These are phyloP conservation scores for Bolinopsis microptera DNA, from an alignment of 37 sponge, comb jelly and placozoan species.

Conservation along the genomic window DNA sequence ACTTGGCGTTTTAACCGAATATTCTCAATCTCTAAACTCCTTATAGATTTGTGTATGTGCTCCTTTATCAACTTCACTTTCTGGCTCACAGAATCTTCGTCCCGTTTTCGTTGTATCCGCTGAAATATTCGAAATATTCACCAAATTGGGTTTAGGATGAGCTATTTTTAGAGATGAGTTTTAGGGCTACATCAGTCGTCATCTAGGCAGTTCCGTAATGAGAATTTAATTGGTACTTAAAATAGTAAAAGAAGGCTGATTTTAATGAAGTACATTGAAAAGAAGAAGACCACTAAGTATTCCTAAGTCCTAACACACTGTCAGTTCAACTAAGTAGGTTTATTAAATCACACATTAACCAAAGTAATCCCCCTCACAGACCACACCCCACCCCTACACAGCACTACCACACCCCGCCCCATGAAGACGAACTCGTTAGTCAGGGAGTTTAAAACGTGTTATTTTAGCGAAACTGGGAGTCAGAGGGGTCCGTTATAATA, in stretches of 20 bases:
- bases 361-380: too few species aligned
- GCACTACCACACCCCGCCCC: too few species aligned
- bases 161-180: background rate
- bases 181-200: background rate
- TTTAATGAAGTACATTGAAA: too few species aligned
- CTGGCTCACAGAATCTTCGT: constrained; percentile 37
- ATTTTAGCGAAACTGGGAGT: too few species aligned
- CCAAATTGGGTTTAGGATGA: background rate
- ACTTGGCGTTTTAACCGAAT: constrained; percentile 32
- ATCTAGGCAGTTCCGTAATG: background rate
- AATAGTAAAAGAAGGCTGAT: background rate
- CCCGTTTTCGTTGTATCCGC: background rate
- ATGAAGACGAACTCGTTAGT: too few species aligned
- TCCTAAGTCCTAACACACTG: too few species aligned
- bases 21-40: constrained; percentile 33
- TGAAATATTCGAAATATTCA: background rate
- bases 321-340: too few species aligned
- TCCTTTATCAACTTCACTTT: constrained; percentile 55
- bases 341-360: too few species aligned
- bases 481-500: too few species aligned
- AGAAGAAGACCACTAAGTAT: too few species aligned
- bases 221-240: background rate
- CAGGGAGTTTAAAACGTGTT: too few species aligned
- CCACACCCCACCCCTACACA: too few species aligned
- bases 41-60: background rate